Conservation (phyloP, 1,140 invertebrate species). For the Magallana ariakensis region DNA sequence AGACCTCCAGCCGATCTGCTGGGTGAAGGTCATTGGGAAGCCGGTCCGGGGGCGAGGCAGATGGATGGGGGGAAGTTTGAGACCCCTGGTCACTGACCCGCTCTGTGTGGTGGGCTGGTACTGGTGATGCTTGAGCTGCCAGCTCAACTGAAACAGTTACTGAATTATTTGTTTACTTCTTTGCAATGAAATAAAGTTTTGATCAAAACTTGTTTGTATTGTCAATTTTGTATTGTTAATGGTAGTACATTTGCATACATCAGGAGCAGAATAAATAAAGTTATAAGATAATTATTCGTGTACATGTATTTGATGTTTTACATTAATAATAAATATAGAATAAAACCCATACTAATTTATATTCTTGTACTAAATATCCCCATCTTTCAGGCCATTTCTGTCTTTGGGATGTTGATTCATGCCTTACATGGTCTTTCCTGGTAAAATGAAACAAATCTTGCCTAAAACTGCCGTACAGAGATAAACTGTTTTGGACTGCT, state of each 20-base stretch:
- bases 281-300: no score
- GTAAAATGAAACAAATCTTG: background rate
- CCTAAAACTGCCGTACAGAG: background rate
- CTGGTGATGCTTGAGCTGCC: background rate
- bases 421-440: conserved; percentile 64
- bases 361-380: conserved; percentile 65
- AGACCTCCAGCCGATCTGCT: conserved; percentile 62
- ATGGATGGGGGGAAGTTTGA: conserved; percentile 56
- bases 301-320: no score
- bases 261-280: no score
- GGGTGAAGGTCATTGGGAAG: conserved; percentile 58
- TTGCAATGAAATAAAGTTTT: background rate
- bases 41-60: background rate
- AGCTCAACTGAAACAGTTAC: background rate
- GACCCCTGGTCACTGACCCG: background rate
- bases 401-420: conserved; percentile 57
- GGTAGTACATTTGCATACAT: no score
- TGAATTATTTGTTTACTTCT: background rate
- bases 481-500: no score
- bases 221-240: no score
- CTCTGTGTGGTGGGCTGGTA: background rate
- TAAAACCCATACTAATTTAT: conserved; percentile 22
- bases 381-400: conserved; percentile 63
- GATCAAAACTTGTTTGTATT: background rate
- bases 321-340: background rate